These are phyloP conservation scores for Cheilinus undulatus DNA, from an alignment of 2,113 vertebrate genomes.

Conservation along the genomic window DNA sequence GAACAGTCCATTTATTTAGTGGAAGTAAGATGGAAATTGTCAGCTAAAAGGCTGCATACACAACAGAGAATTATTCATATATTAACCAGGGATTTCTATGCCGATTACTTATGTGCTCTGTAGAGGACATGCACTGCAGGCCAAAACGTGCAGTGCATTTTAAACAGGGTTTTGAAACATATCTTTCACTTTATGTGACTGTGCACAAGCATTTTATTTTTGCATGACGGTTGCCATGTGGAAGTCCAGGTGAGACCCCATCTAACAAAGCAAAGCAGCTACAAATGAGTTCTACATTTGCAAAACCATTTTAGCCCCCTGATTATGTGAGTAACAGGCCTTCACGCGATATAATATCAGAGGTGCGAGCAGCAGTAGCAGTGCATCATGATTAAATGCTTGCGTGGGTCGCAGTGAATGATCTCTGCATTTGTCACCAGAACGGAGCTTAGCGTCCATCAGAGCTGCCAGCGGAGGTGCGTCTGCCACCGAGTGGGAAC, in stretches of 20 bases:
- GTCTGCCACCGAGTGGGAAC: conserved; percentile 76
- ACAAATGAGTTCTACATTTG: conserved; percentile 1
- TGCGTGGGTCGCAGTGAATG: conserved; percentile 75
- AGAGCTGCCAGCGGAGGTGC: conserved; percentile 72
- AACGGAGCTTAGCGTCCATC: conserved; percentile 74
- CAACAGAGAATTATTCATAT: conserved; percentile 53
- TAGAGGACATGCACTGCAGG: conserved; percentile 25
- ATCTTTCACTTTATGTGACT: conserved; percentile 3
- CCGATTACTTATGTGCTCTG: conserved; percentile 32
- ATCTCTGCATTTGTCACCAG: conserved; percentile 79
- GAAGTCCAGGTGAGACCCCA: neutral
- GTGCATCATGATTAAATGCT: conserved; percentile 74
- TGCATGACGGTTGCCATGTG: neutral
- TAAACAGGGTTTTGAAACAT: conserved; percentile 7
- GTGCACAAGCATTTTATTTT: conserved; percentile 3
- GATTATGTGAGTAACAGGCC: conserved; percentile 37
- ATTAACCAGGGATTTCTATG: conserved; percentile 57
- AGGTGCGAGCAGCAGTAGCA: conserved; percentile 73
- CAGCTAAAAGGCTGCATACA: conserved; percentile 31
- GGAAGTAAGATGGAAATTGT: conserved; percentile 37
- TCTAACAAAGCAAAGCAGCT: neutral
- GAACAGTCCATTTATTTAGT: conserved; percentile 44
- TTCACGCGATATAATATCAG: conserved; percentile 43
- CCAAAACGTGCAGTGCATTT: conserved; percentile 38
- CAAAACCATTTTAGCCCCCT: conserved; percentile 5